A percentile compares a stretch with the other conserved stretches of the same genome.
These are phyloP conservation scores for Galleria mellonella DNA, from an alignment of 1,140 invertebrate genomes.

Conservation along the genomic window DNA sequence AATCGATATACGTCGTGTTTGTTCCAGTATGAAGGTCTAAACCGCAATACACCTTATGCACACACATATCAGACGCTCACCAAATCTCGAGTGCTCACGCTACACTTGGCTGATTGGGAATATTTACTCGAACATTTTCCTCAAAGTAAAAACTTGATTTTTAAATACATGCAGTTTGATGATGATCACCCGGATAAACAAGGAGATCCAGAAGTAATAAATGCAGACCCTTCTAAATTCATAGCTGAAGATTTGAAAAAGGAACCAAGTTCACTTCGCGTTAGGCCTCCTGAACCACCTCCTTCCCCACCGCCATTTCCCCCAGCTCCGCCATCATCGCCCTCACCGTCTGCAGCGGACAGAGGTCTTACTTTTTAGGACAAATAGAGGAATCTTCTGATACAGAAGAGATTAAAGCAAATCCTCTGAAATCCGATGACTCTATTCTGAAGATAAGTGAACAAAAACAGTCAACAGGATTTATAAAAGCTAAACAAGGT, in stretches of 20 bases:
- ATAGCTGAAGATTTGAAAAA: too few relatives aligned
- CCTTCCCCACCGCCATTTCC: background rate
- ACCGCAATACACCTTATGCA: conserved; percentile 22
- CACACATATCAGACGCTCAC: conserved; percentile 31
- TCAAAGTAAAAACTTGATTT: conserved; percentile 27
- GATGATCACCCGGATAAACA: background rate
- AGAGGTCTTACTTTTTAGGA: background rate
- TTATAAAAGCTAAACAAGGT: too few relatives aligned
- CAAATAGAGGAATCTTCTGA: too few relatives aligned
- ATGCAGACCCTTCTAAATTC: too few relatives aligned
- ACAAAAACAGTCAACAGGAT: too few relatives aligned
- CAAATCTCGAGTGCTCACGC: conserved; percentile 37
- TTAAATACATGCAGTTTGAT: conserved; percentile 16
- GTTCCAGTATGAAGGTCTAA: conserved; percentile 39
- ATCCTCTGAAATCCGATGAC: too few relatives aligned
- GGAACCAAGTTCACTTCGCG: background rate
- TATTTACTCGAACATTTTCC: conserved; percentile 43
- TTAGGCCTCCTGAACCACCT: background rate
- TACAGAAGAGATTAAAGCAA: too few relatives aligned
- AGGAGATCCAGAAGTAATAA: too few relatives aligned
- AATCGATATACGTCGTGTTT: background rate
- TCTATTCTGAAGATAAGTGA: too few relatives aligned
- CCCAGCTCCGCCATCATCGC: background rate
- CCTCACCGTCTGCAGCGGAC: background rate
- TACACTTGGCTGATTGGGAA: conserved; percentile 36